These are phyloP conservation scores for Fringilla coelebs DNA, from an alignment of 2,797 vertebrate species.

Conservation along the genomic window DNA sequence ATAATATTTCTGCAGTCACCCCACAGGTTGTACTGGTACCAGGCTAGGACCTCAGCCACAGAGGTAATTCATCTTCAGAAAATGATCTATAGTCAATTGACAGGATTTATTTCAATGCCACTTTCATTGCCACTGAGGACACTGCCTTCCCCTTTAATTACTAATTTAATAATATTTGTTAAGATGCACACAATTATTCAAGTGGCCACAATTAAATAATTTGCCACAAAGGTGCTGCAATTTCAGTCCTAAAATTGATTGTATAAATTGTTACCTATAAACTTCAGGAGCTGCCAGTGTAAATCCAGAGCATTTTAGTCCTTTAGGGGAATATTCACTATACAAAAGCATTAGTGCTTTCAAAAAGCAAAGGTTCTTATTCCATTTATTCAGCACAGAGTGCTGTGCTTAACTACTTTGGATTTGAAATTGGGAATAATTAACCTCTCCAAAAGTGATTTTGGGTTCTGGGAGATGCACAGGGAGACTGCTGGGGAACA, in stretches of 20 bases:
- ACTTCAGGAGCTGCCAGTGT: neutral
- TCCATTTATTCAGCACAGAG: neutral
- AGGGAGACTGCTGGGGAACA: neutral
- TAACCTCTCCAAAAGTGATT: neutral
- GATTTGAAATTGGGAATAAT: neutral
- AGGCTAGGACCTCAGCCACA: neutral
- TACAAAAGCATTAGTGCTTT: neutral
- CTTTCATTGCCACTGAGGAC: neutral
- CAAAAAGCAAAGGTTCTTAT: neutral
- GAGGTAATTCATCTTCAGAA: neutral
- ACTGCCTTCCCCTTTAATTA: neutral
- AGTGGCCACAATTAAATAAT: neutral
- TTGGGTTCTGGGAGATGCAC: neutral
- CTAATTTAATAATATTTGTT: neutral
- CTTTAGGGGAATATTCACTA: neutral
- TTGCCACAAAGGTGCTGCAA: neutral
- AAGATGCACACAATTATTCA: neutral
- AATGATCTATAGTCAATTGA: neutral
- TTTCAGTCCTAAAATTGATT: neutral
- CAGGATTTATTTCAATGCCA: neutral
- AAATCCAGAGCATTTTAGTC: neutral
- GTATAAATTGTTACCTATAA: neutral
- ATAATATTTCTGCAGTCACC: neutral
- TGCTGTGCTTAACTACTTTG: neutral
- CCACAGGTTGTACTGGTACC: neutral